Evolutionary conservation across 2,888 invertebrate species (phyloP).

Genomic region (Amphipoea lucens): DNA sequence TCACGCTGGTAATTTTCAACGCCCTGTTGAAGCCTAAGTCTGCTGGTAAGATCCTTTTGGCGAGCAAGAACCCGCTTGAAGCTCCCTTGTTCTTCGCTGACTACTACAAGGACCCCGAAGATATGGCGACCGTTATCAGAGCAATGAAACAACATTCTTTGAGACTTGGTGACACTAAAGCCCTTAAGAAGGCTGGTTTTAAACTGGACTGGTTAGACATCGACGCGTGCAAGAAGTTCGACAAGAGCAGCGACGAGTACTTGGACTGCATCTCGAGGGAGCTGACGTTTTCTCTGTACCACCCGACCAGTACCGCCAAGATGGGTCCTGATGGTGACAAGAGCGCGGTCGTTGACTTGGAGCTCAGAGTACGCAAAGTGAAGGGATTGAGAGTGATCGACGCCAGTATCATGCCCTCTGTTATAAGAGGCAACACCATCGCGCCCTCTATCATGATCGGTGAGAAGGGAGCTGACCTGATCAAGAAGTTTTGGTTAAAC

Average conservation of each 20-base stretch:
- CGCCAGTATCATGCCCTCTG: slow-evolving; percentile 90
- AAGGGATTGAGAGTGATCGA: slow-evolving; percentile 89
- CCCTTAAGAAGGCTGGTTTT: slow-evolving; percentile 88
- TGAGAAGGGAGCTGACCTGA: slow-evolving; percentile 90
- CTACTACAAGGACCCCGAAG: slow-evolving; percentile 91
- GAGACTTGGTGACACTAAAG: slow-evolving; percentile 85
- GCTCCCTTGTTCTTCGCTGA: slow-evolving; percentile 92
- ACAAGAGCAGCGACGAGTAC: slow-evolving; percentile 91
- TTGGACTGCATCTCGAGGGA: slow-evolving; percentile 92
- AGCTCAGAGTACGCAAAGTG: slow-evolving; percentile 87
- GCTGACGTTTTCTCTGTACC: slow-evolving; percentile 89
- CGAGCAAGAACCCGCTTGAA: slow-evolving; percentile 91
- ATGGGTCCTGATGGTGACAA: slow-evolving; percentile 88
- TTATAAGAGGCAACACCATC: slow-evolving; percentile 90
- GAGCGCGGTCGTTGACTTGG: slow-evolving; percentile 88
- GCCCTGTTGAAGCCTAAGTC: slow-evolving; percentile 92
- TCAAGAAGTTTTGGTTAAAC: slow-evolving; percentile 84
- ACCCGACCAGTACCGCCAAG: slow-evolving; percentile 89
- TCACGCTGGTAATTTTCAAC: slow-evolving; percentile 90
- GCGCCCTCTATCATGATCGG: slow-evolving; percentile 91
- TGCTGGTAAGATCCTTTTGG: slow-evolving; percentile 90
- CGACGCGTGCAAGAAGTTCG: slow-evolving; percentile 89
- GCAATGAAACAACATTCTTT: slow-evolving; percentile 85
- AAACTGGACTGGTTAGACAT: slow-evolving; percentile 88
- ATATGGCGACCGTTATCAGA: slow-evolving; percentile 87